These are phyloP conservation scores for Drosophila bocki DNA, from an alignment of 1,140 invertebrate species.

Conservation along the genomic window DNA sequence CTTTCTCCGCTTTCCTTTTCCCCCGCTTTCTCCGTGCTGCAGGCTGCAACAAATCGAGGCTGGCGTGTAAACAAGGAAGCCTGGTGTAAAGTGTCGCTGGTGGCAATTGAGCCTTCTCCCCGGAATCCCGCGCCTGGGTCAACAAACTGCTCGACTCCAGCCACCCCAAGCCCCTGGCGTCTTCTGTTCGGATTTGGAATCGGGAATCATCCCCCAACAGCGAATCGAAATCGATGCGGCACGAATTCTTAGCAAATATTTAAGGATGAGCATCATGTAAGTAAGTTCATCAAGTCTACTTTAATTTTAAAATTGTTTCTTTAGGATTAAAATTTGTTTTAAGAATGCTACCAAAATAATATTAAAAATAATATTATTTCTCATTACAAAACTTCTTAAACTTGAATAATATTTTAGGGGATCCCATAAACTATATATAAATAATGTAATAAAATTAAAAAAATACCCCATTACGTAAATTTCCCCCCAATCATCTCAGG, in stretches of 20 bases:
- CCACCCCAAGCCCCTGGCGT: not conserved
- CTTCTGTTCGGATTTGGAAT: slow-evolving; percentile 4
- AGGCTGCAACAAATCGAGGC: slow-evolving; percentile 46
- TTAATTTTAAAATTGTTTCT: not conserved
- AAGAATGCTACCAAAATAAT: too few species aligned
- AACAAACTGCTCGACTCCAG: slow-evolving; percentile 63
- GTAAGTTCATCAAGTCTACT: not conserved
- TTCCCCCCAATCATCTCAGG: not conserved
- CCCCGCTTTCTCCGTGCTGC: slow-evolving; percentile 3
- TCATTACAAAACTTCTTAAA: not conserved
- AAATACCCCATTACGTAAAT: not conserved
- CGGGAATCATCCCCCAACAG: slow-evolving; percentile 28
- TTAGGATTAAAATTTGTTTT: too few species aligned
- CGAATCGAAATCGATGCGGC: slow-evolving; percentile 37
- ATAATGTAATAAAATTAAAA: too few species aligned
- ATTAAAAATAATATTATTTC: too few species aligned
- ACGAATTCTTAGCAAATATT: slow-evolving; percentile 23
- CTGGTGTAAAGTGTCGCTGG: slow-evolving; percentile 77
- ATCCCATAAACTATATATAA: not conserved
- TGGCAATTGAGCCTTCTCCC: slow-evolving; percentile 70
- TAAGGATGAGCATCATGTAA: slow-evolving; percentile 31
- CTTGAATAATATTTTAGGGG: not conserved
- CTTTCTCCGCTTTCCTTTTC: slow-evolving; percentile 47
- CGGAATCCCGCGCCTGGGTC: slow-evolving; percentile 52
- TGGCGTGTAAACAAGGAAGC: slow-evolving; percentile 71